Evolutionary conservation across 2,797 vertebrate species (phyloP).

Genomic region (Remorina albescens): DNA sequence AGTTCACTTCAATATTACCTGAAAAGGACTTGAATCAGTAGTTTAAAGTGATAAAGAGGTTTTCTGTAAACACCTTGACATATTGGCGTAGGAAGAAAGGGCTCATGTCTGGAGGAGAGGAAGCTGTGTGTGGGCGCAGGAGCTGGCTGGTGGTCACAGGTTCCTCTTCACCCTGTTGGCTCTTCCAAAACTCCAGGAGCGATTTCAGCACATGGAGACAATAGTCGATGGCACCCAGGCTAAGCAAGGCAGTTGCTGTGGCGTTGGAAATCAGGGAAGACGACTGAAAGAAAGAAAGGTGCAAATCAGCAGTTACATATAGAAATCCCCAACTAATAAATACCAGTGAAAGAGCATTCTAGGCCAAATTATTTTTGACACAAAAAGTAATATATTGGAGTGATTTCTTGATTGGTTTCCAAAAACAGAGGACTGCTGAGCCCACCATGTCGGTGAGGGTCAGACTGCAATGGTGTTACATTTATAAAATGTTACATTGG

Average conservation of each 20-base stretch:
- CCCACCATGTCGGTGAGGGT: too few relatives aligned
- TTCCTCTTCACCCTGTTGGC: conserved; percentile 96
- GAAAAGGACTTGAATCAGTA: background rate
- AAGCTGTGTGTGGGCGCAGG: conserved; percentile 94
- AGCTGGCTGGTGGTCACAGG: conserved; percentile 93
- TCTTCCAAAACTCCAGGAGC: conserved; percentile 97
- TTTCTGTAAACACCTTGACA: conserved; percentile 89
- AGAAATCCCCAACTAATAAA: background rate
- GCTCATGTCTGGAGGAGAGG: conserved; percentile 98
- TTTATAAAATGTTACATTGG: too few relatives aligned
- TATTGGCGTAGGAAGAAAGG: conserved; percentile 98
- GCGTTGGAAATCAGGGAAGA: conserved; percentile 98
- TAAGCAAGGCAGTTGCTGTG: conserved; percentile 94
- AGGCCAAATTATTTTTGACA: background rate
- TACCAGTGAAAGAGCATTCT: background rate
- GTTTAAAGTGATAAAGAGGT: background rate
- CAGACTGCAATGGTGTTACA: too few relatives aligned
- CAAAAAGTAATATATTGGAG: too few relatives aligned
- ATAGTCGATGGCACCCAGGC: conserved; percentile 96
- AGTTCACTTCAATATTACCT: background rate
- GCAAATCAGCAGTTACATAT: background rate
- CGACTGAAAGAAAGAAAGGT: conserved; percentile 82
- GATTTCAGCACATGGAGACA: conserved; percentile 97
- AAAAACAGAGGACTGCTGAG: too few relatives aligned
- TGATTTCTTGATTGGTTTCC: too few relatives aligned